These are phyloP conservation scores for Macrochelys suwanniensis DNA, from an alignment of 2,797 vertebrate species.

Conservation along the genomic window DNA sequence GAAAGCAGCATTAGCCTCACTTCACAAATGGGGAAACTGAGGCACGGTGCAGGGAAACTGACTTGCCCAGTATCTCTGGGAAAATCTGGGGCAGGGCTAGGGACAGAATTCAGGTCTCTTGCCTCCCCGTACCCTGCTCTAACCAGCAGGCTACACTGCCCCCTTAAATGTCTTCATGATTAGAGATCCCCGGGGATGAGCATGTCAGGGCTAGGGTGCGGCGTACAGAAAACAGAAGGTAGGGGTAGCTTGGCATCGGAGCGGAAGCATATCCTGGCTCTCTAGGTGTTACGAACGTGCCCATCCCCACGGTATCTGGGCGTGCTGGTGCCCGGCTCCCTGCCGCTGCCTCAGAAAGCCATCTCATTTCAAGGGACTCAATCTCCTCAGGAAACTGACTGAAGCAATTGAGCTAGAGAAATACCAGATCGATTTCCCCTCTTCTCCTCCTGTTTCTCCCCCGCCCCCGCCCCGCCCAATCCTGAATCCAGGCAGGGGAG, in stretches of 20 bases:
- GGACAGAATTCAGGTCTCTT: background rate
- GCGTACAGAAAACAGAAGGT: background rate
- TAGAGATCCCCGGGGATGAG: background rate
- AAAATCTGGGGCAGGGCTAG: background rate
- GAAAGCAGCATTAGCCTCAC: background rate
- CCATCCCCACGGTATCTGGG: background rate
- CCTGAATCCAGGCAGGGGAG: background rate
- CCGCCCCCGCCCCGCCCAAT: background rate
- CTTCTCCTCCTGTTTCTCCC: background rate
- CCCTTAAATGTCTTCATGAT: accelerated
- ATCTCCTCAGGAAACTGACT: background rate
- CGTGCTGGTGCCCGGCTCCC: background rate
- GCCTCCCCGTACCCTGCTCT: background rate
- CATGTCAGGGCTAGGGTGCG: background rate
- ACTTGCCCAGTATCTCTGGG: background rate
- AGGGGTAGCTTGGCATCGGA: background rate
- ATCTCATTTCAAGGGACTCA: background rate
- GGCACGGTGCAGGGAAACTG: accelerated
- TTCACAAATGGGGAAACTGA: background rate
- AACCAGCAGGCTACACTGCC: accelerated
- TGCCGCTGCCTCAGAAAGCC: background rate
- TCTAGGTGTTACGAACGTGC: background rate
- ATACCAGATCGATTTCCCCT: background rate
- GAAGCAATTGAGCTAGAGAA: constrained; percentile 41
- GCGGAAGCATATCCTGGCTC: background rate